These are phyloP conservation scores for Nasonovia ribisnigri DNA, from an alignment of 2,888 invertebrate genomes.

Conservation along the genomic window DNA sequence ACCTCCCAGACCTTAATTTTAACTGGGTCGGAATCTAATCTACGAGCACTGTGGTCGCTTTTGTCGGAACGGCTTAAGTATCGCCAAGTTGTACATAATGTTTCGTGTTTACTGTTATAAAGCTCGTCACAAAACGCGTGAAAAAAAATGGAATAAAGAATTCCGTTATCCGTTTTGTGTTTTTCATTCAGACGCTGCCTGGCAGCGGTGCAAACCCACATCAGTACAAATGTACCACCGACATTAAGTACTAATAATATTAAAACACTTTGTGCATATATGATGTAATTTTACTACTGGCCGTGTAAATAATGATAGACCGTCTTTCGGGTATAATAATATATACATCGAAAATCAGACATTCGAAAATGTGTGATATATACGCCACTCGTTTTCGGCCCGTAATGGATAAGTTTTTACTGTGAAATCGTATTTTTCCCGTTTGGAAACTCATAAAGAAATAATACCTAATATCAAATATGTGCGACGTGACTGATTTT, in stretches of 20 bases:
- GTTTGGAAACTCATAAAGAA: not conserved
- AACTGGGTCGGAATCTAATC: conserved; percentile 26
- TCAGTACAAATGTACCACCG: not conserved
- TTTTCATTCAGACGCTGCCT: not conserved
- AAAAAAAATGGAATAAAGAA: conserved; percentile 3
- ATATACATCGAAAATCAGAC: not conserved
- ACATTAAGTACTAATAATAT: not conserved
- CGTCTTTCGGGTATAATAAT: not conserved
- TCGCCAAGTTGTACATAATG: not conserved
- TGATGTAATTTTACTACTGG: not conserved
- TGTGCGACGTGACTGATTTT: conserved; percentile 37
- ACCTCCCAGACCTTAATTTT: conserved; percentile 44
- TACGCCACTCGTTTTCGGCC: not conserved
- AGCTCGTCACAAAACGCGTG: not conserved
- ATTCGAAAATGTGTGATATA: not conserved
- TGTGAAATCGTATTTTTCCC: conserved; percentile 7
- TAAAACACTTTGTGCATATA: not conserved
- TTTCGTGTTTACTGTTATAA: conserved; percentile 25
- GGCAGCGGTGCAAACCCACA: not conserved
- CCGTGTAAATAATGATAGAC: not conserved
- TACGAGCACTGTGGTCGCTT: not conserved
- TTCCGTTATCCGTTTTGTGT: not conserved
- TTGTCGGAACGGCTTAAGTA: conserved; percentile 29
- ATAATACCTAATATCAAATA: conserved; percentile 16
- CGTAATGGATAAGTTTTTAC: not conserved